Percentiles rank a stretch among this genome's conserved stretches.
These are phyloP conservation scores for Ypsolopha sequella DNA, from an alignment of 2,888 invertebrate species.

Conservation along the genomic window DNA sequence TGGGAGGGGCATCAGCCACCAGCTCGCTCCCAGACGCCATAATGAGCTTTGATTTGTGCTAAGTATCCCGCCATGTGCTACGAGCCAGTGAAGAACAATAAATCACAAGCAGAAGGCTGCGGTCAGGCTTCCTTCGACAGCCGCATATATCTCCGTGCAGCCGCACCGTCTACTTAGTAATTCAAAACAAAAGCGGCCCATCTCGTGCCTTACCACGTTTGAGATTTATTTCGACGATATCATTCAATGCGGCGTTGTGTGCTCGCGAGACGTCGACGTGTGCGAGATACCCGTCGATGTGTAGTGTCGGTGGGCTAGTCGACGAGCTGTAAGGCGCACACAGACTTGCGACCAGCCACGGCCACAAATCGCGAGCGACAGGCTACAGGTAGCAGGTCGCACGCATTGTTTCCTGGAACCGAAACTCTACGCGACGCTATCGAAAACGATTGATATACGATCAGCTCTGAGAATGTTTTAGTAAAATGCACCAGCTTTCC, in stretches of 20 bases:
- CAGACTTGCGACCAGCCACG: slow-evolving; percentile 5
- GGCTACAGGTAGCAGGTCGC: slow-evolving; percentile 54
- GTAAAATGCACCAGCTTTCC: slow-evolving; percentile 55
- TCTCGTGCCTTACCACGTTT: slow-evolving; percentile 42
- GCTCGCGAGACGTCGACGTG: slow-evolving; percentile 14
- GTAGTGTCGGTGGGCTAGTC: background rate
- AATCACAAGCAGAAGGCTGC: background rate
- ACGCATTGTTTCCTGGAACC: slow-evolving; percentile 62
- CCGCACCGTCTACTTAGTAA: slow-evolving; percentile 14
- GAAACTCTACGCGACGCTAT: slow-evolving; percentile 45
- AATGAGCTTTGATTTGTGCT: slow-evolving; percentile 9
- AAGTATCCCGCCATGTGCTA: slow-evolving; percentile 1
- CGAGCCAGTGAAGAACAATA: background rate
- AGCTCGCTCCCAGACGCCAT: slow-evolving; percentile 7
- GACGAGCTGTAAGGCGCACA: slow-evolving; percentile 5
- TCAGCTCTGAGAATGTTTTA: slow-evolving; percentile 51
- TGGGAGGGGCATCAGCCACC: slow-evolving; percentile 4
- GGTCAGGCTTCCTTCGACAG: slow-evolving; percentile 5
- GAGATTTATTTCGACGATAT: slow-evolving; percentile 49
- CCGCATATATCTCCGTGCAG: slow-evolving; percentile 15
- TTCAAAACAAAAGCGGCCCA: slow-evolving; percentile 40
- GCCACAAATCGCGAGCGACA: slow-evolving; percentile 44
- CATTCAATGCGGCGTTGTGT: slow-evolving; percentile 29
- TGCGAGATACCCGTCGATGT: slow-evolving; percentile 3
- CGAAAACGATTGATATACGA: slow-evolving; percentile 63